Base-by-base conservation (phyloP, 2,797 vertebrate species). In the Chaetophractus vellerosus region DNA sequence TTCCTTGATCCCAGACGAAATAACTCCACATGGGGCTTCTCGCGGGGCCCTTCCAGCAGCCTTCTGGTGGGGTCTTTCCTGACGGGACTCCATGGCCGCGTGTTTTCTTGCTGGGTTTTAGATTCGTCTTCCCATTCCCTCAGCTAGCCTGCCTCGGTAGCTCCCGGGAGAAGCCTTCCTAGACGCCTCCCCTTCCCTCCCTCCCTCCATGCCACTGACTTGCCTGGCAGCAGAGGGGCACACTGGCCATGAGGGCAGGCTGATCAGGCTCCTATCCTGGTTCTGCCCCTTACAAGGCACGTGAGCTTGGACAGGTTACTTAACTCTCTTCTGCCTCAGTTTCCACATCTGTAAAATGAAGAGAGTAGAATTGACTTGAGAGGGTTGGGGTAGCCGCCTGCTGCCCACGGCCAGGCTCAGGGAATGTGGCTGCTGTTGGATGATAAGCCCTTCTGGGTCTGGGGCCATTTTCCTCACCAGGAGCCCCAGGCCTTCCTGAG, bases 201-300 rank as follows among this genome's bases (percentile, higher is more conserved):
- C 6, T 24, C 6, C 28, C 3, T 28, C 45, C 16, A 9, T 31
- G 3, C 45, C 41, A 74, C 24, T 74, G 71, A 74, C 26, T 45
- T 28, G 41, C 71, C 24, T 15, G 48, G 52, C 15, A 12, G 55
- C 45, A 0, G 0, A 59, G 28, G 38, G 52, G n/a, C 7, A 0
- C 0, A 55, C 26, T 3, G 61, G 68, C 41, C 2, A 6, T 31
- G 2, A 21, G 86, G 26, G 24, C 31, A 24, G 64, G 41, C 38
- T 15, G 38, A 33, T 1, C 6, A 69, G 68, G 6, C 61, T 68
- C 11, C 61, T 26, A 26, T 55, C 31, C 64, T 41, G 16, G 31
- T 21, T 66, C 66, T 61, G 9, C 28, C 7, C 7, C 0, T 36
- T 16, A n/a, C 3, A 1, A 41, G 48, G 48, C 16, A 1, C 4